Conservation (phyloP, 2,888 invertebrate genomes). For the Caenorhabditis panamensis region DNA sequence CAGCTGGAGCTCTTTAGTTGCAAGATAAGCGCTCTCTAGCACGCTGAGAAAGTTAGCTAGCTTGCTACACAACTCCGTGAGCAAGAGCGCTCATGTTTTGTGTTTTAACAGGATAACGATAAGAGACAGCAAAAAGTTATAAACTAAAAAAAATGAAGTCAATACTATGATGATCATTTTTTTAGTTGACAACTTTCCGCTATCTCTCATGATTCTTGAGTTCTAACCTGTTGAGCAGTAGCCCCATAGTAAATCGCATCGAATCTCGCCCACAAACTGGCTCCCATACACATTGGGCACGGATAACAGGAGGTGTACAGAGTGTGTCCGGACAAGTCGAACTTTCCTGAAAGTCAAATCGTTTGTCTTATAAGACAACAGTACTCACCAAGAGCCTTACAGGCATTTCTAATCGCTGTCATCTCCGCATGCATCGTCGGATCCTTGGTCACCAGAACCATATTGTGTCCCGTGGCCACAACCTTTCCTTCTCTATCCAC, state of each 20-base stretch:
- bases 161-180: too few species aligned
- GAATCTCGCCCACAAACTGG: conserved; percentile 76
- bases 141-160: too few species aligned
- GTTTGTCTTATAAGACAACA: neutral
- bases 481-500: conserved; percentile 72
- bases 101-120: too few species aligned
- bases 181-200: too few species aligned
- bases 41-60: too few species aligned
- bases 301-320: conserved; percentile 80
- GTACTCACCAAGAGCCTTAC: conserved; percentile 63
- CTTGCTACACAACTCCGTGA: too few species aligned
- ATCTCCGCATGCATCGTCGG: conserved; percentile 80
- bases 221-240: conserved; percentile 75
- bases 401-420: conserved; percentile 77
- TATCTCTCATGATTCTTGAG: too few species aligned
- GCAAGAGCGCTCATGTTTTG: too few species aligned
- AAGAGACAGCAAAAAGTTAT: too few species aligned
- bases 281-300: conserved; percentile 80
- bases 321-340: conserved; percentile 71
- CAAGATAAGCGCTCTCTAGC: too few species aligned
- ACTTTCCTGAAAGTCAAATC: conserved; percentile 37
- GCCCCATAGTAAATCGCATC: conserved; percentile 78
- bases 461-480: conserved; percentile 77
- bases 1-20: too few species aligned
- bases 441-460: conserved; percentile 76